Evolutionary conservation across 1,140 invertebrate genomes (phyloP).

Genomic region (Scaptomyza hsui): DNA sequence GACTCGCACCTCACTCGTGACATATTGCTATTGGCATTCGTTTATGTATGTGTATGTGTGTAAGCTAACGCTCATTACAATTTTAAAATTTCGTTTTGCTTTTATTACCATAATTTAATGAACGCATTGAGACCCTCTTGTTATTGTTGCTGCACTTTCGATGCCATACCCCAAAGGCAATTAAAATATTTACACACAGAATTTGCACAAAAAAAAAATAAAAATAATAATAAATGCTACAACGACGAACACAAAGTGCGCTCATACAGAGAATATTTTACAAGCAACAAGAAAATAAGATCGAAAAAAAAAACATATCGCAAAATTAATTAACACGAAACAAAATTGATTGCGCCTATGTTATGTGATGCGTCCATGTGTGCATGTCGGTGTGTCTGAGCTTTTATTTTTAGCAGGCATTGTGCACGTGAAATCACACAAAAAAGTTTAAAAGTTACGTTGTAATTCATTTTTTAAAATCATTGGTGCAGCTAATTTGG

Average conservation of each 20-base stretch:
- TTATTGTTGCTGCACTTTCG: conserved; percentile 41
- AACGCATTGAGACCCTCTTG: conserved; percentile 40
- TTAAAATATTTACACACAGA: conserved; percentile 73
- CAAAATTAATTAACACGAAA: conserved; percentile 67
- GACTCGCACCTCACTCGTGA: conserved; percentile 47
- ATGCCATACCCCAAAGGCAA: conserved; percentile 59
- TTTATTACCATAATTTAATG: conserved; percentile 71
- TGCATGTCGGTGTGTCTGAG: conserved; percentile 21
- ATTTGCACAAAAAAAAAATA: conserved; percentile 40
- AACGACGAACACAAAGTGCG: conserved; percentile 50
- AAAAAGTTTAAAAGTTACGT: conserved; percentile 32
- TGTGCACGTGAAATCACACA: conserved; percentile 70
- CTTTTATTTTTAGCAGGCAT: conserved; percentile 64
- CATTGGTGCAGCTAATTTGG: background rate
- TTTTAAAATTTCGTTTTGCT: conserved; percentile 46
- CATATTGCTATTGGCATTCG: conserved; percentile 71
- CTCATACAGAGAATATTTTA: conserved; percentile 48
- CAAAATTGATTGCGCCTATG: conserved; percentile 52
- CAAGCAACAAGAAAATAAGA: conserved; percentile 27
- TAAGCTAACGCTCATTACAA: conserved; percentile 46
- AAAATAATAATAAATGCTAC: conserved; percentile 13
- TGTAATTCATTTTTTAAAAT: conserved; percentile 24
- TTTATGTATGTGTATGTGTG: conserved; percentile 16
- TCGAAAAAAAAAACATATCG: conserved; percentile 11
- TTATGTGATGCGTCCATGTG: conserved; percentile 7